These are phyloP conservation scores for Cepaea hortensis DNA, from an alignment of 2,888 invertebrate species.

Conservation along the genomic window DNA sequence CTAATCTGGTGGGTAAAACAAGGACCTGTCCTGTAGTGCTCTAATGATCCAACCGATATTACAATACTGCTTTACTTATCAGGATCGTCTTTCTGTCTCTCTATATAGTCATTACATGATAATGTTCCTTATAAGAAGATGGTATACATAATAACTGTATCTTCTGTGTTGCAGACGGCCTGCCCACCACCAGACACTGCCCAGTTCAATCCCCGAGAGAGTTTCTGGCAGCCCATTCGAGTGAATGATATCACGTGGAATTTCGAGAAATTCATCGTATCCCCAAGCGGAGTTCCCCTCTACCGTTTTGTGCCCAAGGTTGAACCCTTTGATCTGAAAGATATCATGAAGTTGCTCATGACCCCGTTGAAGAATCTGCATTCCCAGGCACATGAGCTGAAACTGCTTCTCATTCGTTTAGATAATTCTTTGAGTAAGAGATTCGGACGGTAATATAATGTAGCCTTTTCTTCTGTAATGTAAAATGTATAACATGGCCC, in stretches of 20 bases:
- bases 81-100: too few species aligned
- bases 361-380: background rate
- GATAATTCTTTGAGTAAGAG: constrained; percentile 39
- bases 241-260: constrained; percentile 76
- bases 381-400: background rate
- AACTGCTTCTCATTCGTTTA: constrained; percentile 37
- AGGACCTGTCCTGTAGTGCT: too few species aligned
- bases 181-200: constrained; percentile 20
- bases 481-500: background rate
- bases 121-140: background rate
- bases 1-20: too few species aligned
- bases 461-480: too few species aligned
- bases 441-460: background rate
- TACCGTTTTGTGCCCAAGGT: constrained; percentile 56
- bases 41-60: too few species aligned
- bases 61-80: too few species aligned
- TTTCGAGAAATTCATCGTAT: constrained; percentile 76
- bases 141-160: background rate
- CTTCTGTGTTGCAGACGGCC: constrained; percentile 49
- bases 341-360: constrained; percentile 48
- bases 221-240: constrained; percentile 59
- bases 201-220: constrained; percentile 21
- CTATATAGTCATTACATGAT: too few species aligned
- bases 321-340: constrained; percentile 56
- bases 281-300: constrained; percentile 55